Percentiles rank a stretch among this genome's conserved stretches.
Conservation (phyloP, 2,113 vertebrate species). For the Ptychochromis oligacanthus region DNA sequence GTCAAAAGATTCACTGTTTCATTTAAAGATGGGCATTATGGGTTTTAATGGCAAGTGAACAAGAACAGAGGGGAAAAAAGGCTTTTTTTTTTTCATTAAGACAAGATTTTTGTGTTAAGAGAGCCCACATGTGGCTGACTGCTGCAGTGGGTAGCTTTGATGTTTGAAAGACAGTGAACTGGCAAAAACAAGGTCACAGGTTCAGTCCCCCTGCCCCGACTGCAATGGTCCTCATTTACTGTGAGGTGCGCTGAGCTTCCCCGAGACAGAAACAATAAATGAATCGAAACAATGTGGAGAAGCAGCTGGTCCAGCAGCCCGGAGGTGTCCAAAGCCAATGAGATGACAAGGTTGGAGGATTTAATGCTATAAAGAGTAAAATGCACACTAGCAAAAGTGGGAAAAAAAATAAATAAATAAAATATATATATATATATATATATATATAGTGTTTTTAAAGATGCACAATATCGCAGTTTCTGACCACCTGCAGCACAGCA, state of each 20-base stretch:
- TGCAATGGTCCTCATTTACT: slow-evolving; percentile 32
- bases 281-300: background rate
- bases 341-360: background rate
- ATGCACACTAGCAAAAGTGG: background rate
- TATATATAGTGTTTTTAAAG: background rate
- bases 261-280: slow-evolving; percentile 3
- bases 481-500: background rate
- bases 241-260: slow-evolving; percentile 8
- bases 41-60: slow-evolving; percentile 39
- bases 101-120: no score
- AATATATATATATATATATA: no score
- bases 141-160: background rate
- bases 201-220: slow-evolving; percentile 8
- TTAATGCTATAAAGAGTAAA: background rate
- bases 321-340: background rate
- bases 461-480: background rate
- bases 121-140: background rate
- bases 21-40: slow-evolving; percentile 34
- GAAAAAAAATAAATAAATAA: no score
- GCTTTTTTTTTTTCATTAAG: no score
- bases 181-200: slow-evolving; percentile 31
- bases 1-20: slow-evolving; percentile 50
- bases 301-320: background rate
- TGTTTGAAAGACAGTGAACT: slow-evolving; percentile 20
- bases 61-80: background rate